Conservation (phyloP, 2,797 vertebrate genomes). For the Rhincodon typus region DNA sequence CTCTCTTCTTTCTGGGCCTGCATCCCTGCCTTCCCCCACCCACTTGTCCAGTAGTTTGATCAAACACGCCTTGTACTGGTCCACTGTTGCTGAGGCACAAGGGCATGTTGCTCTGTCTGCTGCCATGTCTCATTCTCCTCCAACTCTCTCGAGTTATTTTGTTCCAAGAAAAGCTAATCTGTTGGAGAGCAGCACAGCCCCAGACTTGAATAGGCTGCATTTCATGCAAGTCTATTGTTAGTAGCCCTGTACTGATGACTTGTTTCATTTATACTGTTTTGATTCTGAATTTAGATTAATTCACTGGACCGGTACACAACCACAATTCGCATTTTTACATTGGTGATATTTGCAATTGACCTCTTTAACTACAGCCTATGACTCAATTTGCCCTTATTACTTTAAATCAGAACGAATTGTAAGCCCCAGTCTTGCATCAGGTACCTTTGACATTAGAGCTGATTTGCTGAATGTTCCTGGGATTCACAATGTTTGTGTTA, state of each 20-base stretch:
- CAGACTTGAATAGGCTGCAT: background rate
- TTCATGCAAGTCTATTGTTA: background rate
- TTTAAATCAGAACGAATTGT: constrained; percentile 30
- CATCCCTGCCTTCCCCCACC: background rate
- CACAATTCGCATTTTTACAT: constrained; percentile 21
- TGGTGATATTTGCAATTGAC: constrained; percentile 23
- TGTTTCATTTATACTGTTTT: constrained; percentile 8
- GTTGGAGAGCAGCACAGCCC: background rate
- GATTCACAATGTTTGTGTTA: constrained; percentile 51
- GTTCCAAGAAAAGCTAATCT: background rate
- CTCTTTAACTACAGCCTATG: constrained; percentile 26
- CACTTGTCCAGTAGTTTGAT: background rate
- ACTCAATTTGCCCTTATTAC: constrained; percentile 22
- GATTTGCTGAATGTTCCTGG: constrained; percentile 51
- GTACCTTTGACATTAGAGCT: constrained; percentile 38
- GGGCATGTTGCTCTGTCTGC: background rate
- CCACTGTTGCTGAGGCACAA: background rate
- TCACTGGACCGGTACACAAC: background rate
- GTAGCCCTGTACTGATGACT: background rate
- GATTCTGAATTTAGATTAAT: constrained; percentile 22
- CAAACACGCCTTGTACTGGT: background rate
- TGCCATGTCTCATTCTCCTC: background rate
- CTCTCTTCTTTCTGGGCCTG: background rate
- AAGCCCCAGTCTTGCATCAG: constrained; percentile 36
- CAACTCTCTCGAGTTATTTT: background rate